These are phyloP conservation scores for Sterrhoptilus dennistouni DNA, from an alignment of 2,113 vertebrate species.

Conservation along the genomic window DNA sequence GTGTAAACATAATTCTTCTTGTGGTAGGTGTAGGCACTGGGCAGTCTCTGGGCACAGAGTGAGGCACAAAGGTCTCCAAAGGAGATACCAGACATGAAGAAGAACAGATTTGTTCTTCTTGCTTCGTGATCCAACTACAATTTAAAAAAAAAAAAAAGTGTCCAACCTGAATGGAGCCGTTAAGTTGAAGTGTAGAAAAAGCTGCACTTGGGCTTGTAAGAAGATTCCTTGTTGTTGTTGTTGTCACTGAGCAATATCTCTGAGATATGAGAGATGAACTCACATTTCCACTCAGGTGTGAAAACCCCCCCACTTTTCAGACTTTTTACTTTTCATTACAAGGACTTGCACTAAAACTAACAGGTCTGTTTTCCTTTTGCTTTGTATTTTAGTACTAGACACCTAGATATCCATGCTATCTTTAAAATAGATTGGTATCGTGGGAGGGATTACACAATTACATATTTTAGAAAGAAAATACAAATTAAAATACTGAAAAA, in stretches of 20 bases:
- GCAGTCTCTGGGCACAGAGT: not conserved
- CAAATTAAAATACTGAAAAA: not conserved
- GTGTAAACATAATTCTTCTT: not conserved
- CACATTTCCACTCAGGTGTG: not conserved
- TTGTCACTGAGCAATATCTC: not conserved
- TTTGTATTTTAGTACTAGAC: not conserved
- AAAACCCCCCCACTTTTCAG: not conserved
- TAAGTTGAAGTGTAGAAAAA: not conserved
- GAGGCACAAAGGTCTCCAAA: not conserved
- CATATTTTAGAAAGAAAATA: not conserved
- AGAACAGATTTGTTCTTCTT: not conserved
- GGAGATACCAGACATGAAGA: not conserved
- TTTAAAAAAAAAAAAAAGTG: not conserved
- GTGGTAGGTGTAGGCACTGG: not conserved
- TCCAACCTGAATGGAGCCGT: not conserved
- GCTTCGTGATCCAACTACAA: not conserved
- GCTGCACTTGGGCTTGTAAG: not conserved
- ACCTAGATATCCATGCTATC: not conserved
- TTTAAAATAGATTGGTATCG: not conserved
- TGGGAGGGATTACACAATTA: not conserved
- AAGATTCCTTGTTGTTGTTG: not conserved
- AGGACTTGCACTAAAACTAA: not conserved
- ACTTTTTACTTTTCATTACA: not conserved
- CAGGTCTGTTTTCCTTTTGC: not conserved
- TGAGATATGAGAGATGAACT: not conserved